These are phyloP conservation scores for Chromoteleia sp. DNA, from an alignment of 2,888 invertebrate species.

Conservation along the genomic window DNA sequence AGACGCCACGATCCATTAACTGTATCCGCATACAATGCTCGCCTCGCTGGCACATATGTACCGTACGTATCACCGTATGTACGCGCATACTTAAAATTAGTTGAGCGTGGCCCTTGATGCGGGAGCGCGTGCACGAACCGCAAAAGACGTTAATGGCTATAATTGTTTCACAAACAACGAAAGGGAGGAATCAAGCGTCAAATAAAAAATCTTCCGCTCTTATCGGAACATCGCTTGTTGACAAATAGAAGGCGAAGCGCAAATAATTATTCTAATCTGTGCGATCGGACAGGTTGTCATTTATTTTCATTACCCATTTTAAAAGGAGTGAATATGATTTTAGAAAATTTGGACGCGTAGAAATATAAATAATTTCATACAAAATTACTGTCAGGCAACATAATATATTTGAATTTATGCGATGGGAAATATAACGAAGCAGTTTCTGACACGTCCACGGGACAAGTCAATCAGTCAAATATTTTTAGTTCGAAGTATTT, in stretches of 20 bases:
- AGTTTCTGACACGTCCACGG: background rate
- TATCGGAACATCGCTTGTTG: slow-evolving; percentile 54
- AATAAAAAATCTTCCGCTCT: slow-evolving; percentile 44
- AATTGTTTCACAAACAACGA: slow-evolving; percentile 68
- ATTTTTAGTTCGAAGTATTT: background rate
- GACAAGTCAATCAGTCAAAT: background rate
- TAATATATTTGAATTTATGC: no score
- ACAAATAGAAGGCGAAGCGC: slow-evolving; percentile 37
- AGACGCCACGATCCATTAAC: slow-evolving; percentile 74
- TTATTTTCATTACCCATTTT: background rate
- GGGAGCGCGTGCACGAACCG: slow-evolving; percentile 67
- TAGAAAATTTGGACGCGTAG: no score
- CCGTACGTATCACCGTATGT: slow-evolving; percentile 64
- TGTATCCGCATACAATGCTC: slow-evolving; percentile 71
- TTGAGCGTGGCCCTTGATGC: slow-evolving; percentile 67
- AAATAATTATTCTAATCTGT: slow-evolving; percentile 17
- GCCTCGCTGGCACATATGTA: slow-evolving; percentile 65
- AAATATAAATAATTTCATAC: no score
- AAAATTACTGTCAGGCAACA: no score
- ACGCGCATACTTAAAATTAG: slow-evolving; percentile 70
- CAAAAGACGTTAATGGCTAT: slow-evolving; percentile 70
- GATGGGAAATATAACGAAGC: background rate
- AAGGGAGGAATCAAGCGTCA: slow-evolving; percentile 42
- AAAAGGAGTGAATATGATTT: no score
- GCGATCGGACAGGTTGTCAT: slow-evolving; percentile 17